Evolutionary conservation across 2,113 vertebrate species (phyloP), one percentile per base, ranked within the genome.

Genomic region (Oncorhynchus nerka): DNA sequence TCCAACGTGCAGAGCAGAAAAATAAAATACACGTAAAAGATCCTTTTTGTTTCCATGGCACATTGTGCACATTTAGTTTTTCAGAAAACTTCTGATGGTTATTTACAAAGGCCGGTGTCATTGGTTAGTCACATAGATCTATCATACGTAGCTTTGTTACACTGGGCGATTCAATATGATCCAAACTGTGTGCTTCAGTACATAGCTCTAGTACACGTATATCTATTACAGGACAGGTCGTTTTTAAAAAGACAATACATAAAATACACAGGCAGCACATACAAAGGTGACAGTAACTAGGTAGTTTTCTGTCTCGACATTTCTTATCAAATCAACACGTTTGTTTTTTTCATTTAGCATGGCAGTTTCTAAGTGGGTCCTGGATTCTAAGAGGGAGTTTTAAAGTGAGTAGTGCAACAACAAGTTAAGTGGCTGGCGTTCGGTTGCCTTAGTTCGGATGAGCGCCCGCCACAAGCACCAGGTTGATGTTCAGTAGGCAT

Each of bases 331-430:
- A 55, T 55, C 49, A 77, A 62, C 67, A 51, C 0, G 8, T 45
- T 11, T 0, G 2, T 45, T 55, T 28, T 28, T 71, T 66, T 28
- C 30, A 19, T 28, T 62, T 70, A 66, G 26, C 74, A 75, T 39
- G 81, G 79, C 59, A 75, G 77, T 78, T 79, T 68, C 39, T 59
- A 28, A 45, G n/a, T 69, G 69, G 82, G 75, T 86, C 68, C 71
- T 79, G 61, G 64, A 75, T 77, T 72, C 70, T 68, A 65, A 62
- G 57, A 75, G 74, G 80, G 84, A 79, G 79, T 74, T 78, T 84
- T 91, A 92, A 92, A 93, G 91, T 93, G 91, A 84, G 87, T 22
- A 90, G 92, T 93, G 93, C 92, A 90, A 45, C 39, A 39, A 39
- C 75, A 76, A 86, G 76, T 75, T 68, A 39, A 51, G 80, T 85